Conservation (phyloP, 2,797 vertebrate species). For the Sebastes trivittatus region DNA sequence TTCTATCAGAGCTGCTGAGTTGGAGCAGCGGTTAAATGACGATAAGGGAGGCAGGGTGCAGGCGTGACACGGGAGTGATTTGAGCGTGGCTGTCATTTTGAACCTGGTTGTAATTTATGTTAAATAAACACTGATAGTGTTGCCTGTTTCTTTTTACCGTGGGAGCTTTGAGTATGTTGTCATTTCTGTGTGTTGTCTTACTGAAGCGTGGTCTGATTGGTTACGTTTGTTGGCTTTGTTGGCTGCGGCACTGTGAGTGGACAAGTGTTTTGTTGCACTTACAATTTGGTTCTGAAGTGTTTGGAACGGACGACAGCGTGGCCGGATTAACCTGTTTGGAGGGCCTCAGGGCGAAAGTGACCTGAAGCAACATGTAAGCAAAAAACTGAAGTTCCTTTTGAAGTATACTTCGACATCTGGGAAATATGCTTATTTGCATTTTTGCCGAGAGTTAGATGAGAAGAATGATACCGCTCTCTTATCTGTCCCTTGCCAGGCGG, state of each 20-base stretch:
- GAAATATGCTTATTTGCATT: background rate
- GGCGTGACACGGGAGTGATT: slow-evolving; percentile 21
- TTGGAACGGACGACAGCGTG: background rate
- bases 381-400: background rate
- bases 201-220: background rate
- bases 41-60: slow-evolving; percentile 41
- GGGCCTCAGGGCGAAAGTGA: background rate
- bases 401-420: background rate
- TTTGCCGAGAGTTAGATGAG: background rate
- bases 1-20: slow-evolving; percentile 27
- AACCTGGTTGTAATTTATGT: slow-evolving; percentile 3
- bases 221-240: background rate
- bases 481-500: background rate
- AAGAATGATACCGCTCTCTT: background rate
- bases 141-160: background rate
- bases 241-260: background rate
- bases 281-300: background rate
- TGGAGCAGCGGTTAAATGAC: slow-evolving; percentile 15
- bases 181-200: background rate
- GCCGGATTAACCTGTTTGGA: background rate
- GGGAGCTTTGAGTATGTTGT: background rate
- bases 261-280: background rate
- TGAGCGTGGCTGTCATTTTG: background rate
- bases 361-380: background rate
- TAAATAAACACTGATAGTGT: background rate